Percentiles rank a stretch among this genome's conserved stretches.
phyloP scores from a whole-genome alignment of 2,888 invertebrate species.

The Microdon myrmicae region DNA sequence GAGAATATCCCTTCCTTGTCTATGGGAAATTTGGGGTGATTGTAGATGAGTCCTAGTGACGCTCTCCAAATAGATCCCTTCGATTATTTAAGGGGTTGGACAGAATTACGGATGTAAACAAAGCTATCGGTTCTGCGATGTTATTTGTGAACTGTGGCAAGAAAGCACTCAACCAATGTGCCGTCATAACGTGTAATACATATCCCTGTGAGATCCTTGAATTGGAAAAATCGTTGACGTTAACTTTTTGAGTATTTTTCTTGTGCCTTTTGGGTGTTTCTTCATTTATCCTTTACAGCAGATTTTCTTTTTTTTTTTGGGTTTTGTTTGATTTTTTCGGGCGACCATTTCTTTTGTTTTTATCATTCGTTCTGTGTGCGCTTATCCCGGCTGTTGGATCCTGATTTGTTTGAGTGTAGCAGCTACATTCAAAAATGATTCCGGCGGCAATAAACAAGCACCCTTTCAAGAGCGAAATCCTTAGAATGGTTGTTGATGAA shows the following conservation, averaged over 20 bases:
- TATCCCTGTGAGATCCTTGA: conserved; percentile 42
- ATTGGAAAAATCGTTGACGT: conserved; percentile 49
- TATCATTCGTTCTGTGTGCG: conserved; percentile 20
- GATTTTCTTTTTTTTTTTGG: conserved; percentile 1
- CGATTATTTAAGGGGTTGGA: conserved; percentile 9
- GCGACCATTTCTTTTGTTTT: conserved; percentile 19
- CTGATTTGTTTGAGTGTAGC: conserved; percentile 35
- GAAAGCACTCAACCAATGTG: conserved; percentile 16
- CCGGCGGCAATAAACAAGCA: conserved; percentile 34
- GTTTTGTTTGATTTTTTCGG: conserved; percentile 4
- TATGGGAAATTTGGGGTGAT: conserved; percentile 20
- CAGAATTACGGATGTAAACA: conserved; percentile 33
- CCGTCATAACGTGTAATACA: conserved; percentile 41
- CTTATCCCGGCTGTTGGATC: conserved; percentile 20
- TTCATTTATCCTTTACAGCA: no score
- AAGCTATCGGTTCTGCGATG: conserved; percentile 2
- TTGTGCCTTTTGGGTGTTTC: conserved; percentile 1
- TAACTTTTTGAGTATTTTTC: conserved; percentile 37
- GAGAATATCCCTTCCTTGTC: not conserved
- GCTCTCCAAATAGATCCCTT: conserved; percentile 18
- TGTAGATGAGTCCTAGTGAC: conserved; percentile 28
- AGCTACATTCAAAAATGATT: conserved; percentile 27
- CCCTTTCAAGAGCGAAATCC: conserved; percentile 32
- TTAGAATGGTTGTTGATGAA: conserved; percentile 39
- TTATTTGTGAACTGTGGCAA: conserved; percentile 31